Evolutionary conservation across 1,140 invertebrate genomes (phyloP).

Genomic region (Meteorus sp.): DNA sequence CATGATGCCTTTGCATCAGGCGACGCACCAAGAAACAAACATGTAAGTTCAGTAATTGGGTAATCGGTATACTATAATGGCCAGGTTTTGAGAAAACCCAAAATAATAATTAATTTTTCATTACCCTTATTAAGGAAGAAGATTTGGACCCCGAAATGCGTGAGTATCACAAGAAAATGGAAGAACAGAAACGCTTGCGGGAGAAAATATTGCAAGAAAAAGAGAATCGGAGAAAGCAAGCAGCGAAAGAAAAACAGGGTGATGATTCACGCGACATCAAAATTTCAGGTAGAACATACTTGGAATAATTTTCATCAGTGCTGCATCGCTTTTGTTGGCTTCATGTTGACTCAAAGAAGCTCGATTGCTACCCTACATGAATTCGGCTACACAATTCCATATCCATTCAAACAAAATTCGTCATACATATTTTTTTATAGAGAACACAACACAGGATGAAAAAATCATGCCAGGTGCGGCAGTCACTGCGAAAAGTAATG

Average conservation of each 20-base stretch:
- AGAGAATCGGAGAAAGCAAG: conserved; percentile 64
- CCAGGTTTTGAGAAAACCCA: conserved; percentile 13
- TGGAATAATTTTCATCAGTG: not conserved
- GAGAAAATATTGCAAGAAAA: conserved; percentile 65
- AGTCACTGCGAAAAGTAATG: conserved; percentile 24
- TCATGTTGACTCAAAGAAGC: too few relatives aligned
- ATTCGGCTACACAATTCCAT: too few relatives aligned
- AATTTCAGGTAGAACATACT: conserved; percentile 35
- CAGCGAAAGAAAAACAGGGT: conserved; percentile 57
- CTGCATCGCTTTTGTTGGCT: not conserved
- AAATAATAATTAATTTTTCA: conserved; percentile 18
- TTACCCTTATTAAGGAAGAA: conserved; percentile 43
- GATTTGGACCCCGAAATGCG: conserved; percentile 67
- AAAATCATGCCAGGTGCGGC: conserved; percentile 33
- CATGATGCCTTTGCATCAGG: conserved; percentile 33
- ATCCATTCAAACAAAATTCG: too few relatives aligned
- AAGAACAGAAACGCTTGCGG: conserved; percentile 66
- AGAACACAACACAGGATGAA: conserved; percentile 29
- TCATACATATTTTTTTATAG: conserved; percentile 8
- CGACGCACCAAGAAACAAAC: conserved; percentile 13
- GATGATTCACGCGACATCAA: conserved; percentile 35
- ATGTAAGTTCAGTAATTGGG: conserved; percentile 23
- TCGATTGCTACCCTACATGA: too few relatives aligned
- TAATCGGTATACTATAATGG: not conserved
- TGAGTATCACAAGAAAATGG: conserved; percentile 66